Evolutionary conservation across 35 echinoderm and acorn worm genomes (phyloP), one percentile per base, ranked within the genome.

Genomic region (Lytechinus pictus): DNA sequence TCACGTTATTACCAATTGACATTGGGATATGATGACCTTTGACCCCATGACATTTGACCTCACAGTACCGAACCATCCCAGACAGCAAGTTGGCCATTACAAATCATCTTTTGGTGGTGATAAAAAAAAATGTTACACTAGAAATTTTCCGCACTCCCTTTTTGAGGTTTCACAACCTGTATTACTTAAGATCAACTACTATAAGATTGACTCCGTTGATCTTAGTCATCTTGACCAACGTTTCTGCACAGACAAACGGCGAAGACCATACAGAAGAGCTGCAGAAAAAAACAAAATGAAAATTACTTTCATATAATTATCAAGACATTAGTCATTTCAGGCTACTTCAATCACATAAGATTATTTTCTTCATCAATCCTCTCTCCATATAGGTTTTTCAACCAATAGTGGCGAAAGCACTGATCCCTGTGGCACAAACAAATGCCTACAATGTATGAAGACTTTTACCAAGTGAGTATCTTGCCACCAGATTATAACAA

Each of bases 221-320:
- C n/a, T 54, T 93, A 93, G 54, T 95, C 95, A 14, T 95, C 94
- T 28, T 91, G 53, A 5, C 87, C 95, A 12, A 91, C 87, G 51
- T 95, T 95, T 91, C 95, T 95, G 87, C 95, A 95, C 86, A 95
- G 87, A 61, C 95, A 95, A 54, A 95, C 87, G 54, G 95, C 95
- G 52, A 95, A 95, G 54, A 95, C 53, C 95, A 95, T 95, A 29
- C 95, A 95, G 87, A 95, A 95, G 5, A 95, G 87, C 95, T 95
- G 95, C 24, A 91, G 55, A 95, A 14, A 54, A n/a, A 95, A 24
- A 61, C 56, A 95, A 28, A 54, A 90, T 51, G 88, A 90, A 58
- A 58, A 58, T 6, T 58, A 13, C 13, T 10, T 11, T 9, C n/a
- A 44, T 44, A 44, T 44, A 44, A 2, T 44, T 44, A 44, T 44